Evolutionary conservation across 2,888 invertebrate species (phyloP).

Genomic region (Sarcophaga subvicina): DNA sequence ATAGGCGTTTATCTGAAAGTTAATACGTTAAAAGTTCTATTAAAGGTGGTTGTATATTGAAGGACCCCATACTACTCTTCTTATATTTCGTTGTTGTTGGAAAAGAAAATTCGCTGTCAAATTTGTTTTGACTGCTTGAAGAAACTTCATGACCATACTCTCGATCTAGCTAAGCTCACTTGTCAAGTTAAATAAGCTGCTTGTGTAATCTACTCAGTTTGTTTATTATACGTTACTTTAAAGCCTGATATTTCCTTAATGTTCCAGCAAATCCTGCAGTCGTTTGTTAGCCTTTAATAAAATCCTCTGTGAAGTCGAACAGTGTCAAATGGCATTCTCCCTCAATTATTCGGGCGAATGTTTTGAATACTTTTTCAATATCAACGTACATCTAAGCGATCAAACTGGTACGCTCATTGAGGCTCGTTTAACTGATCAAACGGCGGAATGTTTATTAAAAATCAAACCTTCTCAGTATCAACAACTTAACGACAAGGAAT

Average conservation of each 20-base stretch:
- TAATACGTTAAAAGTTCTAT: no score
- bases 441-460: constrained; percentile 85
- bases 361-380: constrained; percentile 82
- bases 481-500: constrained; percentile 82
- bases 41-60: no score
- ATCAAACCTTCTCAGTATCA: constrained; percentile 83
- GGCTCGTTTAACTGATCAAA: constrained; percentile 83
- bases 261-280: constrained; percentile 74
- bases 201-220: neutral
- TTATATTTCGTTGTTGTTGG: no score
- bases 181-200: neutral
- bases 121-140: no score
- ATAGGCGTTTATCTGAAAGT: no score
- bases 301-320: constrained; percentile 74
- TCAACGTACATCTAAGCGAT: constrained; percentile 86
- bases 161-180: no score
- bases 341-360: constrained; percentile 72
- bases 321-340: constrained; percentile 76
- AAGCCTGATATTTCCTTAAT: neutral
- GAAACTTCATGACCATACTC: no score
- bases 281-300: constrained; percentile 70
- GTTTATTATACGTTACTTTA: neutral
- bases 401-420: constrained; percentile 86
- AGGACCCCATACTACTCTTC: no score
- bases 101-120: no score